A percentile compares a stretch with the other conserved stretches of the same genome.
These are phyloP conservation scores for Drosophila lacteicornis DNA, from an alignment of 1,140 invertebrate genomes.

Conservation along the genomic window DNA sequence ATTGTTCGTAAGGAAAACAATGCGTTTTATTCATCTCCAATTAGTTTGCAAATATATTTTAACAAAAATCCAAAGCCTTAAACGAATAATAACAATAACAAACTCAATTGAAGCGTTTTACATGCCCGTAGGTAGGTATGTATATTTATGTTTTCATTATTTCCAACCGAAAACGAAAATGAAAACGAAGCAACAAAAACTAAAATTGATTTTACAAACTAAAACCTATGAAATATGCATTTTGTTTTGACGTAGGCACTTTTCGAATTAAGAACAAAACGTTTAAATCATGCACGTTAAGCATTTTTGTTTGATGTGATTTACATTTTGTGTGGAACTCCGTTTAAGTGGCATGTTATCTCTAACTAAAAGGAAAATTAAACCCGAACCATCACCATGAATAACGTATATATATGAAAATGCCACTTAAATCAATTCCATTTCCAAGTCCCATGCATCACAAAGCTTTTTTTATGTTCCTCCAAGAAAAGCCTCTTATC, in stretches of 20 bases:
- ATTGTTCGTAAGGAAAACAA: slow-evolving; percentile 46
- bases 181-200: slow-evolving; percentile 23
- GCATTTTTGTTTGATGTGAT: slow-evolving; percentile 49
- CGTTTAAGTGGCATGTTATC: slow-evolving; percentile 23
- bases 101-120: slow-evolving; percentile 50
- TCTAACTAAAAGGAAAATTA: neutral
- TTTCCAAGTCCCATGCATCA: slow-evolving; percentile 13
- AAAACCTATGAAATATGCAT: slow-evolving; percentile 31
- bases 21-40: slow-evolving; percentile 58
- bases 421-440: slow-evolving; percentile 38
- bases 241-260: slow-evolving; percentile 48
- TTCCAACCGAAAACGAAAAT: slow-evolving; percentile 22
- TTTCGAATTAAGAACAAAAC: slow-evolving; percentile 34
- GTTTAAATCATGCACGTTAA: slow-evolving; percentile 45
- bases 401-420: slow-evolving; percentile 6
- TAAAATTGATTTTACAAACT: slow-evolving; percentile 27
- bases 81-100: slow-evolving; percentile 40
- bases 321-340: slow-evolving; percentile 27
- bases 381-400: neutral
- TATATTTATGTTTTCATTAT: slow-evolving; percentile 44
- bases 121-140: slow-evolving; percentile 71
- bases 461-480: slow-evolving; percentile 28
- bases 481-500: slow-evolving; percentile 8
- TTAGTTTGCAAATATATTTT: slow-evolving; percentile 45
- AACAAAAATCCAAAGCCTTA: slow-evolving; percentile 22